phyloP scores from a whole-genome alignment of 2,888 invertebrate species.

The Hermodice carunculata region DNA sequence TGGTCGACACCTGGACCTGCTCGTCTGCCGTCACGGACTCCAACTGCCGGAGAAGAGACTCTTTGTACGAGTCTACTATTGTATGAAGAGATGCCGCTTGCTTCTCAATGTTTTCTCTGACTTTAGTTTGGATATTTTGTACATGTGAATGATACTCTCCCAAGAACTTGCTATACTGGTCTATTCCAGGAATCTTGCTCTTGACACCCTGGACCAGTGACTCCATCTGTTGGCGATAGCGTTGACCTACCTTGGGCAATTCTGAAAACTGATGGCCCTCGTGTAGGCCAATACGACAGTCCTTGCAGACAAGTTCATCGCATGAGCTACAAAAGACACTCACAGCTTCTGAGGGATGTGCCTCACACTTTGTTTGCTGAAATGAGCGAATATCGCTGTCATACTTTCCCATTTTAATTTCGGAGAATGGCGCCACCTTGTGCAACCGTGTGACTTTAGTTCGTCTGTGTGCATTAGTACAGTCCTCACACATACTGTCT shows the following conservation, averaged over 20 bases:
- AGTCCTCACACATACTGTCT: constrained; percentile 59
- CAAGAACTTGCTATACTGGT: constrained; percentile 49
- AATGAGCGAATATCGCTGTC: constrained; percentile 55
- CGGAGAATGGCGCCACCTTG: constrained; percentile 50
- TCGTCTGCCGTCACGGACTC: constrained; percentile 42
- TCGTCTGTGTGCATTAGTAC: constrained; percentile 54
- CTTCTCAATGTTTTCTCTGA: constrained; percentile 40
- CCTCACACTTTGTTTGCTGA: constrained; percentile 45
- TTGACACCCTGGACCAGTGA: constrained; percentile 48
- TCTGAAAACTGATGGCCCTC: constrained; percentile 45
- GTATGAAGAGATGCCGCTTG: constrained; percentile 52
- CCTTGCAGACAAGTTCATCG: constrained; percentile 48
- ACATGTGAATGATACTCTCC: constrained; percentile 42
- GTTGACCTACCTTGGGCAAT: constrained; percentile 10
- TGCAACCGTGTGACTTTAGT: constrained; percentile 62
- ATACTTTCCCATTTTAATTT: constrained; percentile 51
- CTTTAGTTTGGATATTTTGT: constrained; percentile 37
- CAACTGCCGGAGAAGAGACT: constrained; percentile 37
- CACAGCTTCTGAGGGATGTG: constrained; percentile 42
- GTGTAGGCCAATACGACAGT: constrained; percentile 50
- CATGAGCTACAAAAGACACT: constrained; percentile 53
- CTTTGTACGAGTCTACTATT: constrained; percentile 51
- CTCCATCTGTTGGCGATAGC: constrained; percentile 42
- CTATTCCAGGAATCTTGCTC: constrained; percentile 46
- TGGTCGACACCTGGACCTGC: neutral